Evolutionary conservation across 2,797 vertebrate species (phyloP).

Genomic region (Vireo griseus): DNA sequence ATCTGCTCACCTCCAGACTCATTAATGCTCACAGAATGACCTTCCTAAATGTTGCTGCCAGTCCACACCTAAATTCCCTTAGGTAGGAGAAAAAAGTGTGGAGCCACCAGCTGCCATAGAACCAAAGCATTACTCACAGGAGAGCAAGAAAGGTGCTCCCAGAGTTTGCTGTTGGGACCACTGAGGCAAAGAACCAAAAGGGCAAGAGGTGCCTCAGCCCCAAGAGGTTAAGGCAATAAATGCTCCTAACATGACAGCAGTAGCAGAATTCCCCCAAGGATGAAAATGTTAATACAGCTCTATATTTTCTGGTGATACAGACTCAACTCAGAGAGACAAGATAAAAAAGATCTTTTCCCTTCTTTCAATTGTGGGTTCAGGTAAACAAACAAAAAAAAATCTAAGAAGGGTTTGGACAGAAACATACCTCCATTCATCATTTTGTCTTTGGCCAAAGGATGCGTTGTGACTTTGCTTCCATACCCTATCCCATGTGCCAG

Average conservation of each 20-base stretch:
- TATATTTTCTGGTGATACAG: neutral
- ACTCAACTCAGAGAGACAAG: neutral
- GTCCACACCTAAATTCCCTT: neutral
- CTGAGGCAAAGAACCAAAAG: neutral
- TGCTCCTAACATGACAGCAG: neutral
- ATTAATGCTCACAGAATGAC: neutral
- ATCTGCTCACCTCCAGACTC: neutral
- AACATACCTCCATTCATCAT: slow-evolving; percentile 93
- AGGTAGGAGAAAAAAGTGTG: neutral
- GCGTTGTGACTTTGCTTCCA: slow-evolving; percentile 92
- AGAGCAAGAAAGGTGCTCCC: neutral
- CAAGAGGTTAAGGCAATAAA: neutral
- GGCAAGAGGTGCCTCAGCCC: neutral
- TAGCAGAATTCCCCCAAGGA: neutral
- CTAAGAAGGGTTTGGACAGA: neutral
- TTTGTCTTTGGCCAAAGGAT: slow-evolving; percentile 93
- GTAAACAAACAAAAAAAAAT: neutral
- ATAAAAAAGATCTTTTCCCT: neutral
- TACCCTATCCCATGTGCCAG: slow-evolving; percentile 91
- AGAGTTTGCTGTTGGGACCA: neutral
- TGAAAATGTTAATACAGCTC: neutral
- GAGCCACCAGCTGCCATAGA: neutral
- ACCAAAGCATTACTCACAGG: neutral
- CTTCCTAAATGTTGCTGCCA: too few species aligned
- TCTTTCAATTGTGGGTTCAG: neutral